These are phyloP conservation scores for Phoenicopterus ruber DNA, from an alignment of 2,113 vertebrate species.

Conservation along the genomic window DNA sequence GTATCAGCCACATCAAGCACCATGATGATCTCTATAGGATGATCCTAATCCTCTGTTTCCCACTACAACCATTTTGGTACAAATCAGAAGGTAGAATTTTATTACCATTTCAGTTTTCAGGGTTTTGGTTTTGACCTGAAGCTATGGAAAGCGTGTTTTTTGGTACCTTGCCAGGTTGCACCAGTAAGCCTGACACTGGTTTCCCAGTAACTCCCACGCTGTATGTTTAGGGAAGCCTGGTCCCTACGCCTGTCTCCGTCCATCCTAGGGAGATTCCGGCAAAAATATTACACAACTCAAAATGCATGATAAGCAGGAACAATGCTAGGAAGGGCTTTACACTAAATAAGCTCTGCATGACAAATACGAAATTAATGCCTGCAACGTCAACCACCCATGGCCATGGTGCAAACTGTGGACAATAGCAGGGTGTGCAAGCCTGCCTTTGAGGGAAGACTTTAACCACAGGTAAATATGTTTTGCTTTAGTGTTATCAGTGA, in stretches of 20 bases:
- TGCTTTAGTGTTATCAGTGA: not conserved
- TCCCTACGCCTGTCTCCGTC: not conserved
- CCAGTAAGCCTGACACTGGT: not conserved
- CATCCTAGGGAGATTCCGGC: not conserved
- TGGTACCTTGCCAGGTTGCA: not conserved
- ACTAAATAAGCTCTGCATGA: not conserved
- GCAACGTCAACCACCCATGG: not conserved
- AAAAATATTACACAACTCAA: not conserved
- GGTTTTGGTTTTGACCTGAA: not conserved
- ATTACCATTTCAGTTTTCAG: not conserved
- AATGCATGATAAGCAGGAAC: not conserved
- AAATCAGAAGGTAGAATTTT: not conserved
- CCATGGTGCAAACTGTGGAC: not conserved
- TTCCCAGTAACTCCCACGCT: not conserved
- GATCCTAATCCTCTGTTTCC: not conserved
- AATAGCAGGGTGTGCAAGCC: not conserved
- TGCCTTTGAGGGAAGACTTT: not conserved
- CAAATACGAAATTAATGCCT: not conserved
- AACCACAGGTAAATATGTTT: not conserved
- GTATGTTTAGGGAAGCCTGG: not conserved
- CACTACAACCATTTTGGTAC: not conserved
- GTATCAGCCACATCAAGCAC: not conserved
- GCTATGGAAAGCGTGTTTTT: accelerated
- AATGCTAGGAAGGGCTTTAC: not conserved
- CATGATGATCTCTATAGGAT: not conserved